phyloP scores from a whole-genome alignment of 2,113 vertebrate species.

The Hipposideros armiger region DNA sequence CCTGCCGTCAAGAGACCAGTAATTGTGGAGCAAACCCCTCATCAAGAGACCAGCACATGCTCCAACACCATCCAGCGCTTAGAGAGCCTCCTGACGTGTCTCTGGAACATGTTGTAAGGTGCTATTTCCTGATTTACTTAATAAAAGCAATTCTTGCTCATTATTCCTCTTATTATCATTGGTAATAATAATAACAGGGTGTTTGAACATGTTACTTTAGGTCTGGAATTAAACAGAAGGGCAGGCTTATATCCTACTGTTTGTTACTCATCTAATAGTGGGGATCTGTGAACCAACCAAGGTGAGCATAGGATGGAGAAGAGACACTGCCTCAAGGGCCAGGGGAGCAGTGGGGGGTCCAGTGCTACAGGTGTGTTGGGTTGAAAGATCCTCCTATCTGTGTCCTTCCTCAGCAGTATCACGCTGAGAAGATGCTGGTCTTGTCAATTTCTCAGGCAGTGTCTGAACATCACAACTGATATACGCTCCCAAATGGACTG shows the following conservation, averaged over 20 bases:
- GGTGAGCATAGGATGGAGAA: not conserved
- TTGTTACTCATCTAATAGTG: slow-evolving; percentile 66
- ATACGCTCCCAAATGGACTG: not conserved
- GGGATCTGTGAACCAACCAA: not conserved
- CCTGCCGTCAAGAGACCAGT: slow-evolving; percentile 61
- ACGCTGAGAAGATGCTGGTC: not conserved
- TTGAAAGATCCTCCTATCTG: too few relatives aligned
- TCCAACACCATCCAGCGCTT: not conserved
- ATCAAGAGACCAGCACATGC: not conserved
- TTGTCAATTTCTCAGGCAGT: accelerated
- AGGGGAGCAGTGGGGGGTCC: not conserved
- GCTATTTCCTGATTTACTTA: slow-evolving; percentile 74
- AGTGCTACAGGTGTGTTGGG: not conserved
- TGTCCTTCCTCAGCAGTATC: not conserved
- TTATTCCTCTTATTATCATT: slow-evolving; percentile 78
- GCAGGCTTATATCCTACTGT: not conserved
- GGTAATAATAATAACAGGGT: slow-evolving; percentile 70
- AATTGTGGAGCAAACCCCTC: slow-evolving; percentile 66
- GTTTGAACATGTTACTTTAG: slow-evolving; percentile 76
- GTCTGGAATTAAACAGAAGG: slow-evolving; percentile 31
- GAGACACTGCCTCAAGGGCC: not conserved
- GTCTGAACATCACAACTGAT: too few relatives aligned
- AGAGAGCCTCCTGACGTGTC: not conserved
- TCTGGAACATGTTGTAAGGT: slow-evolving; percentile 60
- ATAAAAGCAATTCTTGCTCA: slow-evolving; percentile 79